Percentiles rank a stretch among this genome's conserved stretches.
Evolutionary conservation across 2,888 invertebrate genomes (phyloP).

Genomic region (Leptopilina myrica): DNA sequence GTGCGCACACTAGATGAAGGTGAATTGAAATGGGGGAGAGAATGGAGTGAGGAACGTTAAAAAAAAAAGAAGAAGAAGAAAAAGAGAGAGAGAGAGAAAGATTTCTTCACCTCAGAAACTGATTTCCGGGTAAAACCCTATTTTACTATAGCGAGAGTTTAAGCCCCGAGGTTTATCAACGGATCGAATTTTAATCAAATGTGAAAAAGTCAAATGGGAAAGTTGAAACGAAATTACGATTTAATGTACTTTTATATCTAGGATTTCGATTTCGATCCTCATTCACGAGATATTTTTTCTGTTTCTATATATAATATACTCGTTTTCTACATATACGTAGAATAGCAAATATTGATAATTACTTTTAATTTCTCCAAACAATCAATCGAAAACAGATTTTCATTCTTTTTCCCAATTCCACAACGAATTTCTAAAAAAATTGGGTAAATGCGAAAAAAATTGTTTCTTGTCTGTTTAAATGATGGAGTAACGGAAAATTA

Average conservation of each 20-base stretch:
- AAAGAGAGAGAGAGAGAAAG: background rate
- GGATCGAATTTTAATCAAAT: conserved; percentile 27
- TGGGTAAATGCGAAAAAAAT: no score
- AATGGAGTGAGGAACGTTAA: conserved; percentile 2
- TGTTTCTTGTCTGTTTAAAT: no score
- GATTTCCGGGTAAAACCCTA: conserved; percentile 26
- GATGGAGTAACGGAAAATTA: no score
- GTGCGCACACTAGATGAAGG: background rate
- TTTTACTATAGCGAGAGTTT: conserved; percentile 23
- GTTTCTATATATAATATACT: background rate
- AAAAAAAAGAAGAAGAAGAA: background rate
- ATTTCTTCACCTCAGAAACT: conserved; percentile 29
- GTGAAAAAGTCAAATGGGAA: conserved; percentile 20
- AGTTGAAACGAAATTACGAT: conserved; percentile 20
- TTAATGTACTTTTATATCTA: conserved; percentile 5
- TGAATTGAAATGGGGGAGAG: background rate
- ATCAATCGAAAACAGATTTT: no score
- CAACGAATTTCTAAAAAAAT: no score
- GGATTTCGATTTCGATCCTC: conserved; percentile 19
- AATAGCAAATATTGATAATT: no score
- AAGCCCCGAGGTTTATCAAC: background rate
- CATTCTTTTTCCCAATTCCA: no score
- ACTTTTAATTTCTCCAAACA: no score
- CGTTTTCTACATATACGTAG: no score
- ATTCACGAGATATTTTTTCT: background rate